A percentile compares a stretch with the other conserved stretches of the same genome.
phyloP scores from a whole-genome alignment of 2,888 invertebrate species.

The Cheilosia vulpina region DNA sequence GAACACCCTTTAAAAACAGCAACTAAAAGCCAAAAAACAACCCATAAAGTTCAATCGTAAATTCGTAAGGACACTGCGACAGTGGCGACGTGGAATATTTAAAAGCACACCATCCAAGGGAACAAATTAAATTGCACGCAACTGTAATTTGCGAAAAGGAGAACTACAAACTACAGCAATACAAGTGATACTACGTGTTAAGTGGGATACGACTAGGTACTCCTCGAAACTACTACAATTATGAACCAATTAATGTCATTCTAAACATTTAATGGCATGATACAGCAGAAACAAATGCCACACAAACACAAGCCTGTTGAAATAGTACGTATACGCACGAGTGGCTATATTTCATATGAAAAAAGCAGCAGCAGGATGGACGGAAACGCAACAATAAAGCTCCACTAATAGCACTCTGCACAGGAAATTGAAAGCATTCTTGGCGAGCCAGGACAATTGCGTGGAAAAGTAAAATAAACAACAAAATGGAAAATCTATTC shows the following conservation, averaged over 20 bases:
- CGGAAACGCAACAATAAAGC: slow-evolving; percentile 14
- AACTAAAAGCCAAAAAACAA: slow-evolving; percentile 11
- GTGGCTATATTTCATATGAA: slow-evolving; percentile 16
- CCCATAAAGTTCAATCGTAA: slow-evolving; percentile 29
- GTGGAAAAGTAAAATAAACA: slow-evolving; percentile 34
- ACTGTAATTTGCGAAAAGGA: slow-evolving; percentile 12
- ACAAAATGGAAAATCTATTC: slow-evolving; percentile 30
- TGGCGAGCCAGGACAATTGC: slow-evolving; percentile 26
- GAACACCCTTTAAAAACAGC: slow-evolving; percentile 21
- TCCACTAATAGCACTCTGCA: slow-evolving; percentile 6
- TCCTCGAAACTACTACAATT: slow-evolving; percentile 48
- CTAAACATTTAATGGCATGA: slow-evolving; percentile 52
- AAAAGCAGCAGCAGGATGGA: not conserved
- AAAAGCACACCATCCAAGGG: slow-evolving; percentile 18
- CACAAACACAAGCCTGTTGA: not conserved
- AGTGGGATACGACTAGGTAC: slow-evolving; percentile 23
- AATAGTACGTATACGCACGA: slow-evolving; percentile 64
- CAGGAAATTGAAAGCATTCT: slow-evolving; percentile 20
- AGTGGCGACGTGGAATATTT: slow-evolving; percentile 27
- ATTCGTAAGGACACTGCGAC: slow-evolving; percentile 3
- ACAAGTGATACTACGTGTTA: slow-evolving; percentile 39
- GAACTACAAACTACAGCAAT: slow-evolving; percentile 29
- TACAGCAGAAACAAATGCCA: not conserved
- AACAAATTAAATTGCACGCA: slow-evolving; percentile 46
- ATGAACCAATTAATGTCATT: slow-evolving; percentile 64